Base-by-base conservation (phyloP, 2,888 invertebrate genomes). In the Brachyopa scutellaris region DNA sequence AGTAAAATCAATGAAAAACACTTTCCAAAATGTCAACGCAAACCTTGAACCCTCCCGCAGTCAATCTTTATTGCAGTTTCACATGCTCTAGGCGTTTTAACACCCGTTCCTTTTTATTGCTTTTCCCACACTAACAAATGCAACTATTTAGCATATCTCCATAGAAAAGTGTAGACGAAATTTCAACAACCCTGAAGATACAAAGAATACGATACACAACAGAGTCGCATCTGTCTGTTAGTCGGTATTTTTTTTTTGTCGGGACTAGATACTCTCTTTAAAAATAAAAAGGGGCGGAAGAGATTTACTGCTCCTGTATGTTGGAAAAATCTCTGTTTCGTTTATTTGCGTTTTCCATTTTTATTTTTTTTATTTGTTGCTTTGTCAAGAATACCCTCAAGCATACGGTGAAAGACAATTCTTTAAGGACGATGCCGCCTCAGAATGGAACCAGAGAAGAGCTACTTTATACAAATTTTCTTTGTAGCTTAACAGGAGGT, bases 291-390 rank as follows among this genome's bases (percentile, higher is more conserved):
- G 47, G 62, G 42, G 42, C 64, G 64, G 49, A 70, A 77, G 19
- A 82, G 77, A 82, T 82, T 77, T 82, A 82, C 77, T 53, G 59
- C 70, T 76, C 33, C 31, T 76, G 29, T 19, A 57, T 26, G 51
- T 72, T 59, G 69, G 47, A 31, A 66, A 82, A 82, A 82, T 77
- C 82, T 82, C 70, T 72, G 77, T 77, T 77, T 61, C 66, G 47
- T 59, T 59, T 80, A 80, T 80, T 82, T 76, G 76, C 76, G 76
- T 82, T 70, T 76, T 72, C 59, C 40, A 66, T 70, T 36, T 23
- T 29, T 38, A 61, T 40, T 33, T 49, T 59, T 31, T 29, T 42
- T 66, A 40, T 72, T 72, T 64, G 72, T 64, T 67, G 73, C 74
- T 67, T 73, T 61, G 74, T 73, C 66, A 42, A 45, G 29, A 42